A percentile compares a stretch with the other conserved stretches of the same genome.
These are phyloP conservation scores for Pristis pectinata DNA, from an alignment of 2,797 vertebrate genomes.

Conservation along the genomic window DNA sequence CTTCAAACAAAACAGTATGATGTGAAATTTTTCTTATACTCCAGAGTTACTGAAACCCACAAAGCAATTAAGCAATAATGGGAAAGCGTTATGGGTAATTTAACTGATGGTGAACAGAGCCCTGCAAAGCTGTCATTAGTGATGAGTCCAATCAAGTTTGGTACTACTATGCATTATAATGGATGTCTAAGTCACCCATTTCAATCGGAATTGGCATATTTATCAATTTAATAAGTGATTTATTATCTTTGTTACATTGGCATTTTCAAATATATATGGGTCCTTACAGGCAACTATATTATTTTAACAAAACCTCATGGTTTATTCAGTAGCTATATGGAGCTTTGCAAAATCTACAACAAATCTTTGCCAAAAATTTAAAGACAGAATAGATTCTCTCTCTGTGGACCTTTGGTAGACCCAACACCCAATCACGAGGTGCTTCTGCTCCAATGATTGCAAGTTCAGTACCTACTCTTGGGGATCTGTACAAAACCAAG, in stretches of 20 bases:
- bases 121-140: slow-evolving; percentile 52
- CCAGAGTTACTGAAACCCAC: slow-evolving; percentile 52
- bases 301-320: slow-evolving; percentile 41
- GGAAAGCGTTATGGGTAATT: slow-evolving; percentile 62
- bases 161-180: slow-evolving; percentile 46
- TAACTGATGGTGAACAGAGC: slow-evolving; percentile 60
- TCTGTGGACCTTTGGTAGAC: slow-evolving; percentile 39
- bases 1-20: slow-evolving; percentile 43
- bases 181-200: slow-evolving; percentile 46
- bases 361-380: slow-evolving; percentile 43
- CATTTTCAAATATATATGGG: neutral
- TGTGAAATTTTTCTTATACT: slow-evolving; percentile 50
- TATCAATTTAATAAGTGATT: slow-evolving; percentile 45
- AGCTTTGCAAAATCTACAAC: slow-evolving; percentile 45
- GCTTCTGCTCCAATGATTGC: slow-evolving; percentile 44
- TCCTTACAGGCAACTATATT: neutral
- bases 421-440: slow-evolving; percentile 44
- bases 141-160: slow-evolving; percentile 53
- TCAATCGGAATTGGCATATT: slow-evolving; percentile 47
- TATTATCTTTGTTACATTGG: neutral
- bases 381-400: slow-evolving; percentile 45
- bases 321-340: slow-evolving; percentile 50
- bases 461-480: slow-evolving; percentile 40
- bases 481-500: neutral
- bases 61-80: slow-evolving; percentile 60